Percentiles rank a stretch among this genome's conserved stretches.
phyloP scores from a whole-genome alignment of 2,888 invertebrate genomes.

The Cantharis rustica region DNA sequence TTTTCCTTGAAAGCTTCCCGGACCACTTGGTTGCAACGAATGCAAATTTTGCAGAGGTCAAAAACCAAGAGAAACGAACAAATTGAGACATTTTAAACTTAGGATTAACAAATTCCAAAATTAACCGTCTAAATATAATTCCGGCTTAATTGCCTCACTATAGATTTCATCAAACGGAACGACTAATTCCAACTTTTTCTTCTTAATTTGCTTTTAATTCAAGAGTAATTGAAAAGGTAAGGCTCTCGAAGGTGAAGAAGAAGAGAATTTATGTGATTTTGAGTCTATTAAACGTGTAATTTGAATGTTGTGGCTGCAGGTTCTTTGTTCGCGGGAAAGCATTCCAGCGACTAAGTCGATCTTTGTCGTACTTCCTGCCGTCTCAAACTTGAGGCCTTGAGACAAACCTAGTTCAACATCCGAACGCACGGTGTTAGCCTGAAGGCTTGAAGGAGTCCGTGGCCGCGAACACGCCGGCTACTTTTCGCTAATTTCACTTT shows the following conservation, averaged over 20 bases:
- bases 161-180: not conserved
- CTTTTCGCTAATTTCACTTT: constrained; percentile 56
- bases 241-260: not conserved
- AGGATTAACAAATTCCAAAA: not conserved
- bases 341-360: constrained; percentile 37
- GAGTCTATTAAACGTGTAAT: constrained; percentile 31
- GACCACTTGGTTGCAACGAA: not conserved
- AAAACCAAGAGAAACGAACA: not conserved
- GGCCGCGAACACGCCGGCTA: constrained; percentile 22
- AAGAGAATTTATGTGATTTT: not conserved
- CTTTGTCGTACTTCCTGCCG: constrained; percentile 44
- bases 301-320: constrained; percentile 32
- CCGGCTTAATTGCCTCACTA: not conserved
- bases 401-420: constrained; percentile 59
- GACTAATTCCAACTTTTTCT: not conserved
- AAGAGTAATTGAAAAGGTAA: not conserved
- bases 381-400: constrained; percentile 53
- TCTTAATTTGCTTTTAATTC: not conserved
- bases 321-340: constrained; percentile 40
- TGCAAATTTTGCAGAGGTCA: not conserved
- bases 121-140: not conserved
- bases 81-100: not conserved
- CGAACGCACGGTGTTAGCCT: constrained; percentile 44
- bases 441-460: constrained; percentile 39
- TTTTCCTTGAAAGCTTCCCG: not conserved